These are phyloP conservation scores for Chitala chitala DNA, from an alignment of 2,113 vertebrate species.

Conservation along the genomic window DNA sequence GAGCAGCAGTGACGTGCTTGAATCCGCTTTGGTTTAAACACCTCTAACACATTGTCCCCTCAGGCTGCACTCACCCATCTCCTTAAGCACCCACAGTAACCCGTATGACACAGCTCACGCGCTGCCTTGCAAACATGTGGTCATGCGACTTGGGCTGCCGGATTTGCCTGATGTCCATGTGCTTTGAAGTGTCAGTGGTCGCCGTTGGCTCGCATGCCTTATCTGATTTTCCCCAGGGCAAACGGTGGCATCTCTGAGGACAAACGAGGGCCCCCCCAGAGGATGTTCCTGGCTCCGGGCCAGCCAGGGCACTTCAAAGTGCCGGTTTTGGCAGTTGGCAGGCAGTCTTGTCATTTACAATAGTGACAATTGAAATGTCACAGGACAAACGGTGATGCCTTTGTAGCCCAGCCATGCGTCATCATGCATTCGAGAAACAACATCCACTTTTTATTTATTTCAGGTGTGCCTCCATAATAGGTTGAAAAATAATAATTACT, in stretches of 20 bases:
- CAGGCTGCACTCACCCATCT: neutral
- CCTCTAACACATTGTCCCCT: neutral
- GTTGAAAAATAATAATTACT: neutral
- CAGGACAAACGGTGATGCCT: neutral
- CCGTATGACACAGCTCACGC: conserved; percentile 16
- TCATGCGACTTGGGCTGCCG: conserved; percentile 12
- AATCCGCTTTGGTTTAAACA: neutral
- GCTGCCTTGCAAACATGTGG: neutral
- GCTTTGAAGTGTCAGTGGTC: conserved; percentile 16
- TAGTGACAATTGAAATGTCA: neutral
- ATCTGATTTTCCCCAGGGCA: conserved; percentile 22
- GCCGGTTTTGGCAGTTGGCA: neutral
- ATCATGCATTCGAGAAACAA: neutral
- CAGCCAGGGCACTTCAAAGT: neutral
- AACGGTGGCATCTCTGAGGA: conserved; percentile 9
- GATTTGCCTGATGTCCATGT: neutral
- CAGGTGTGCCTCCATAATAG: neutral
- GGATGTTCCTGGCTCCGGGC: neutral
- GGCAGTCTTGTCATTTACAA: conserved; percentile 6
- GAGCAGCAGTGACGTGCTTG: neutral
- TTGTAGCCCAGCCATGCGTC: neutral
- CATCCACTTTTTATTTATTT: neutral
- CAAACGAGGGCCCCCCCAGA: neutral
- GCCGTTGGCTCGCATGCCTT: conserved; percentile 10
- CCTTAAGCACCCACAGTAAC: neutral